phyloP scores from a whole-genome alignment of 2,888 invertebrate genomes.

The Bellardia pandia region DNA sequence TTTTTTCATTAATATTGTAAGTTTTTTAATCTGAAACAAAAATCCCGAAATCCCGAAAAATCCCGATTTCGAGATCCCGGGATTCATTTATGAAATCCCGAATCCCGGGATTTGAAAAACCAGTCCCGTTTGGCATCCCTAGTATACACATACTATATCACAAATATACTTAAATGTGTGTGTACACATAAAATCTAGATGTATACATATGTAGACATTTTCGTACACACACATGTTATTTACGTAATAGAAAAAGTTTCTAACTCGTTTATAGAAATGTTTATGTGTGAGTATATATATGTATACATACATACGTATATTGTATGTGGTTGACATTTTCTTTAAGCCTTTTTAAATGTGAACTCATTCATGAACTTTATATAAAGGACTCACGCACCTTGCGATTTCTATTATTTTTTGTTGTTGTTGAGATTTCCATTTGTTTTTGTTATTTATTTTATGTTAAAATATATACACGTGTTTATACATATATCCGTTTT shows the following conservation, averaged over 20 bases:
- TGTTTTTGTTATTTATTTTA: background rate
- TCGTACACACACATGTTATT: background rate
- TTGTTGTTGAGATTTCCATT: slow-evolving; percentile 18
- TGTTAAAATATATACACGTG: background rate
- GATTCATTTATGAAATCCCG: too few species aligned
- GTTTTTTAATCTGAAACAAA: too few species aligned
- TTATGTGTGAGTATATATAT: background rate
- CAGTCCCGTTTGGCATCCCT: too few species aligned
- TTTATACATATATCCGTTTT: background rate
- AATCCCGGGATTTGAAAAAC: too few species aligned
- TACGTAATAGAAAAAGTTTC: background rate
- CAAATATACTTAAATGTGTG: too few species aligned
- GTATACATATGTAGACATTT: background rate
- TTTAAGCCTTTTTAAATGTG: slow-evolving; percentile 23
- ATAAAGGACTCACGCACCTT: slow-evolving; percentile 22
- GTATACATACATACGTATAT: background rate
- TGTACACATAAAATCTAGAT: too few species aligned
- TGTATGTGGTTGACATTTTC: background rate
- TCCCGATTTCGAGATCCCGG: too few species aligned
- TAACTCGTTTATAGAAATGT: slow-evolving; percentile 20
- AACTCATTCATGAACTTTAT: slow-evolving; percentile 34
- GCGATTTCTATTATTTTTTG: background rate
- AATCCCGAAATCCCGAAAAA: too few species aligned
- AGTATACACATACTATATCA: too few species aligned
- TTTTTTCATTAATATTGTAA: too few species aligned